phyloP scores from a whole-genome alignment of 2,888 invertebrate genomes.

The Cheilosia vulpina region DNA sequence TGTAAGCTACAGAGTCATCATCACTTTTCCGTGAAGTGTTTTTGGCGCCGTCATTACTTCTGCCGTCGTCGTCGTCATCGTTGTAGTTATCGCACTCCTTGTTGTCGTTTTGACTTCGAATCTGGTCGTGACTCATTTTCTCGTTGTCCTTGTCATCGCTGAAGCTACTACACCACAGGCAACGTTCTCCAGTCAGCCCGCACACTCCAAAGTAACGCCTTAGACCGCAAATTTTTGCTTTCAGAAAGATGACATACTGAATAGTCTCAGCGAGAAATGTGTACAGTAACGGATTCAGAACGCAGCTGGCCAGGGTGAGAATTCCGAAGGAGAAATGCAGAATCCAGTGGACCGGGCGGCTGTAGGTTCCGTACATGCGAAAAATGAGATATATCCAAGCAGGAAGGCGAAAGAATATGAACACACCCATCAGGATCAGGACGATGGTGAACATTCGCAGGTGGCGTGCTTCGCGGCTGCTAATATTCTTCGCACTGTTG shows the following conservation, averaged over 20 bases:
- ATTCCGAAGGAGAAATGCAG: constrained; percentile 84
- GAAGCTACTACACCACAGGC: constrained; percentile 17
- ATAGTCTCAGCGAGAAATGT: constrained; percentile 86
- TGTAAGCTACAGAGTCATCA: constrained; percentile 58
- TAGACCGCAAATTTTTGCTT: constrained; percentile 73
- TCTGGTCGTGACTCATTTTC: constrained; percentile 50
- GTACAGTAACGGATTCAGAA: constrained; percentile 86
- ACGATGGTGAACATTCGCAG: constrained; percentile 86
- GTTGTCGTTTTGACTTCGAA: constrained; percentile 26
- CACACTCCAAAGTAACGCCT: constrained; percentile 51
- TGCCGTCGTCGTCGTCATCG: constrained; percentile 20
- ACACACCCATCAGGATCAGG: constrained; percentile 85
- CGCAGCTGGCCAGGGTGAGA: constrained; percentile 85
- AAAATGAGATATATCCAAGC: constrained; percentile 85
- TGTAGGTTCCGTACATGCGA: constrained; percentile 81
- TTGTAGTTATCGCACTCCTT: constrained; percentile 5
- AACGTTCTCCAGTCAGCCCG: constrained; percentile 13
- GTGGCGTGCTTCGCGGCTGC: constrained; percentile 83
- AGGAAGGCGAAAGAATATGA: constrained; percentile 85
- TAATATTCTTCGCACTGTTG: constrained; percentile 65
- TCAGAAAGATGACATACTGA: constrained; percentile 75
- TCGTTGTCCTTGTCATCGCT: constrained; percentile 29
- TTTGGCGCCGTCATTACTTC: constrained; percentile 67
- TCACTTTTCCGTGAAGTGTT: constrained; percentile 63
- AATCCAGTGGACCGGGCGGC: constrained; percentile 82